Conservation (phyloP, 2,797 vertebrate genomes). For the Chiloscyllium punctatum region DNA sequence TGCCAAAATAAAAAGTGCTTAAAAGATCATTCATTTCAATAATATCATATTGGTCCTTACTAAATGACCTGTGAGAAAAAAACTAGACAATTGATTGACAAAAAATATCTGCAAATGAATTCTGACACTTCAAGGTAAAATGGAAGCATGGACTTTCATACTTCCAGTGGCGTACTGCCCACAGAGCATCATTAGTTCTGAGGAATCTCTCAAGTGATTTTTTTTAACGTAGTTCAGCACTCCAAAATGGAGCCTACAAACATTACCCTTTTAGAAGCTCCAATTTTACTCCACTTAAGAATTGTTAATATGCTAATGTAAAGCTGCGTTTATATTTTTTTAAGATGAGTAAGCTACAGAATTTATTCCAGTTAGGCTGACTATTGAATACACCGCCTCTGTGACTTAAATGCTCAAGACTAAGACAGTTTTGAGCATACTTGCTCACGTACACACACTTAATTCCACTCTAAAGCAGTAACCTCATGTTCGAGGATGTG, state of each 20-base stretch:
- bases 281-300: neutral
- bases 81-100: neutral
- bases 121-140: neutral
- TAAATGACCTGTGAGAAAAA: neutral
- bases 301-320: neutral
- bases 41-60: neutral
- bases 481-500: constrained; percentile 29
- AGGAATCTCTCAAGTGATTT: neutral
- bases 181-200: neutral
- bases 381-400: neutral
- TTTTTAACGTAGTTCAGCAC: neutral
- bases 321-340: neutral
- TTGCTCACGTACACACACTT: neutral
- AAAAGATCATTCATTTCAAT: neutral
- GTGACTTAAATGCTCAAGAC: neutral
- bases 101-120: neutral
- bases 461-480: neutral
- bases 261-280: neutral
- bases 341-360: neutral
- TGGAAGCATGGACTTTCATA: neutral
- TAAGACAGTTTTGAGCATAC: neutral
- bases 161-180: neutral
- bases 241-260: neutral
- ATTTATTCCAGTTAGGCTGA: neutral
- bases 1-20: neutral